These are phyloP conservation scores for Cromileptes altivelis DNA, from an alignment of 2,113 vertebrate species.

Conservation along the genomic window DNA sequence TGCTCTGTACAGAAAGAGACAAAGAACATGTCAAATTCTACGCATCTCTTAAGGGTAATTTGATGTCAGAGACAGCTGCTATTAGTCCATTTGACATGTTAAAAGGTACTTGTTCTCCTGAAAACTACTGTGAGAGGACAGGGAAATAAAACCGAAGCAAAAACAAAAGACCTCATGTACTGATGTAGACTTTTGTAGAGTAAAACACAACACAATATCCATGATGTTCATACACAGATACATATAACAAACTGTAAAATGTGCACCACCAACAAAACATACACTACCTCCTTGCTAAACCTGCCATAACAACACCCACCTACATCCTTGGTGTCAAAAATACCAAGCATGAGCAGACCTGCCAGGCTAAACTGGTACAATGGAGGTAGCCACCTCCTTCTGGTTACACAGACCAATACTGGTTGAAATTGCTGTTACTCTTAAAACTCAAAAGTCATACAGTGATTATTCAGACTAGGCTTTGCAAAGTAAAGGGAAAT, in stretches of 20 bases:
- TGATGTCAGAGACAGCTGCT: not conserved
- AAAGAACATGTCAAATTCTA: not conserved
- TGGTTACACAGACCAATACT: not conserved
- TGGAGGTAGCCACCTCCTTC: not conserved
- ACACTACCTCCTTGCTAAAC: constrained; percentile 25
- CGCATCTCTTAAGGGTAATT: not conserved
- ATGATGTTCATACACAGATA: not conserved
- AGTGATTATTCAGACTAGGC: not conserved
- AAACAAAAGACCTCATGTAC: not conserved
- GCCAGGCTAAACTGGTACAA: constrained; percentile 12
- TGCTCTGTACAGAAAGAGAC: constrained; percentile 83
- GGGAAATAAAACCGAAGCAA: not conserved
- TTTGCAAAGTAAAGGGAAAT: not conserved
- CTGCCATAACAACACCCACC: constrained; percentile 46
- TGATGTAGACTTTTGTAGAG: not conserved
- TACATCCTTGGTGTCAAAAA: constrained; percentile 29
- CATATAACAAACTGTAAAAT: not conserved
- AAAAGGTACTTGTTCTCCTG: not conserved
- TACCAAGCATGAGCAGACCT: constrained; percentile 68
- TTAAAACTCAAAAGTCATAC: not conserved
- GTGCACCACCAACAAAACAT: constrained; percentile 10
- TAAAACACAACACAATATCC: not conserved
- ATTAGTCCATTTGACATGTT: not conserved
- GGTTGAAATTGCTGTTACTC: not conserved
- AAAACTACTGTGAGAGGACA: not conserved